Evolutionary conservation across 2,113 vertebrate genomes (phyloP).

Genomic region (Oryctolagus cuniculus): mOryCun1.1 NC_091433.1:149108501-149109000

Average conservation of each 20-base stretch:
- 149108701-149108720: conserved; percentile 61
- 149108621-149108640: conserved; percentile 72
- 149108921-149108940: neutral
- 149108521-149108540: conserved; percentile 69
- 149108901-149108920: conserved; percentile 14
- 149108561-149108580: conserved; percentile 56
- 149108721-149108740: conserved; percentile 71
- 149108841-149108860: conserved; percentile 68
- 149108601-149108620: conserved; percentile 69
- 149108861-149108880: conserved; percentile 66
- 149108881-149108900: conserved; percentile 59
- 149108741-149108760: conserved; percentile 66
- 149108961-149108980: neutral
- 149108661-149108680: conserved; percentile 64
- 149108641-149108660: conserved; percentile 72
- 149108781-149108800: conserved; percentile 73
- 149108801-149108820: conserved; percentile 61
- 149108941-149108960: neutral
- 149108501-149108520: conserved; percentile 63
- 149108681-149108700: conserved; percentile 57
- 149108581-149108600: conserved; percentile 69
- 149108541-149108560: conserved; percentile 61
- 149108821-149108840: conserved; percentile 47
- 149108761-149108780: conserved; percentile 71
- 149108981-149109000: neutral